These are phyloP conservation scores for Epizoanthus illoricatus DNA, from an alignment of 92 coral and sea anemone species.

Conservation along the genomic window DNA sequence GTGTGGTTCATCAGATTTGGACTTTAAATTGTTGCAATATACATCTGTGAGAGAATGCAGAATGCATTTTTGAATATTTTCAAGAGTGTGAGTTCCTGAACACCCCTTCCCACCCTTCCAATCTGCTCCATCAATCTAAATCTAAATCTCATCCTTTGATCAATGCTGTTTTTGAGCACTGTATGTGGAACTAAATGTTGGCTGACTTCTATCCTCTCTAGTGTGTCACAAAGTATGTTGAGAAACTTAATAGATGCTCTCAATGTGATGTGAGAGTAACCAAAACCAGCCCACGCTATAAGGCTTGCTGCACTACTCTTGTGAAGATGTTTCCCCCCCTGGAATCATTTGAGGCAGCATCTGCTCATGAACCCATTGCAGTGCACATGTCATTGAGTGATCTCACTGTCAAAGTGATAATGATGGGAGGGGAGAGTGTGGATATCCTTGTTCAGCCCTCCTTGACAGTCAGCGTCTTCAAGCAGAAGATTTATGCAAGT, in stretches of 20 bases:
- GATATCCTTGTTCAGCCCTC: conserved; percentile 49
- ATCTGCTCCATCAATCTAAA: no score
- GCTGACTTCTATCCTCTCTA: not conserved
- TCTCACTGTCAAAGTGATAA: conserved; percentile 58
- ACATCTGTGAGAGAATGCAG: no score
- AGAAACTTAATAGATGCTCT: conserved; percentile 56
- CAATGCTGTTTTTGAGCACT: no score
- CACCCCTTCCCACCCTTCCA: no score
- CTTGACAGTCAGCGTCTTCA: conserved; percentile 53
- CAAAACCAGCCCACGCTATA: conserved; percentile 49
- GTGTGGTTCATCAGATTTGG: no score
- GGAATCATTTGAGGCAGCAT: conserved; percentile 28
- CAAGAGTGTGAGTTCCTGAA: no score
- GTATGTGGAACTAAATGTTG: no score
- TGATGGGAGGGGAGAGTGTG: conserved; percentile 83
- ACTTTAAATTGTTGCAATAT: no score
- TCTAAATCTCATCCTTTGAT: no score
- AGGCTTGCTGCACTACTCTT: conserved; percentile 55
- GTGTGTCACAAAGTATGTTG: conserved; percentile 72
- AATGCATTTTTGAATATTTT: no score
- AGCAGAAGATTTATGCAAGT: conserved; percentile 22
- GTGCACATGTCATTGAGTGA: not conserved
- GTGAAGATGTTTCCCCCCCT: conserved; percentile 74
- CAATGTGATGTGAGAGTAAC: conserved; percentile 54
- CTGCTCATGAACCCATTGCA: conserved; percentile 20